A percentile compares a stretch with the other conserved stretches of the same genome.
These are phyloP conservation scores for Eugnorisma glareosa DNA, from an alignment of 2,888 invertebrate genomes.

Conservation along the genomic window DNA sequence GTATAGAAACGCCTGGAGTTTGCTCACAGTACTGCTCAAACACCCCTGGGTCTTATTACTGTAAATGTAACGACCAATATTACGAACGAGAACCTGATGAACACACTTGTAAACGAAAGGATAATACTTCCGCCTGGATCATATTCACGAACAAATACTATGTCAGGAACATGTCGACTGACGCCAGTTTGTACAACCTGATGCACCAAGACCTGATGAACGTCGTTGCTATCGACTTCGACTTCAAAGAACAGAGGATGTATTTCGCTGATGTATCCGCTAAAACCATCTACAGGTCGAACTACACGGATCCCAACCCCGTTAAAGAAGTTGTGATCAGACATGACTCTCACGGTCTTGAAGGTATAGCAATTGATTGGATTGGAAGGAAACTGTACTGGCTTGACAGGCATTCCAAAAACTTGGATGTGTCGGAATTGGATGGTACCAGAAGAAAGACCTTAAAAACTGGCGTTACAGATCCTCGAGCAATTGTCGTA, in stretches of 20 bases:
- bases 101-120: conserved; percentile 97
- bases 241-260: conserved; percentile 95
- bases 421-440: conserved; percentile 98
- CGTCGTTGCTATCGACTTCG: conserved; percentile 98
- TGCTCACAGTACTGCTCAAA: conserved; percentile 99
- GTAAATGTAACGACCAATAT: conserved; percentile 98
- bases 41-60: conserved; percentile 98
- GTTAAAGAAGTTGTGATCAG: conserved; percentile 96
- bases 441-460: conserved; percentile 98
- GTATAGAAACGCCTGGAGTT: conserved; percentile 95
- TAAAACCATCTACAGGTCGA: conserved; percentile 96
- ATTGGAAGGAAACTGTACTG: conserved; percentile 98
- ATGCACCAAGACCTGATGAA: conserved; percentile 98
- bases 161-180: conserved; percentile 98
- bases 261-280: conserved; percentile 99
- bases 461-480: conserved; percentile 96
- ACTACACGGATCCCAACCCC: conserved; percentile 90
- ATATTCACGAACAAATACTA: conserved; percentile 99
- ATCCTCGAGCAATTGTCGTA: conserved; percentile 98
- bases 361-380: conserved; percentile 99
- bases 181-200: conserved; percentile 95
- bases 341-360: conserved; percentile 98
- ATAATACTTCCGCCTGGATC: conserved; percentile 95
- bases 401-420: conserved; percentile 98
- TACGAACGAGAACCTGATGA: conserved; percentile 97